Conservation (phyloP, 2,888 invertebrate genomes). For the Amphipyra berbera region DNA sequence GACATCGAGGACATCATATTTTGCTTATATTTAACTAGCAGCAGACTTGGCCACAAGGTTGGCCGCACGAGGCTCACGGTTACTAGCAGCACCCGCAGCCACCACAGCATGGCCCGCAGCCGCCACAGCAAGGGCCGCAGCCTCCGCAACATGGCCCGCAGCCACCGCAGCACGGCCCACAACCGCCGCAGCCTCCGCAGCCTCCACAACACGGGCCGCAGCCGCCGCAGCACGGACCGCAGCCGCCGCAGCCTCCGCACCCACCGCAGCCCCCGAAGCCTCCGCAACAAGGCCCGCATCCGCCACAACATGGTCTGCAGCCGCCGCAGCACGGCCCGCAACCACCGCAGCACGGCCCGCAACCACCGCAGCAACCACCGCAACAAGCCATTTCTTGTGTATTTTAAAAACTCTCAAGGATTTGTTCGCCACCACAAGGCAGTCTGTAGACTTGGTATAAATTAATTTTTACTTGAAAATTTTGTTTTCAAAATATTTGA, state of each 20-base stretch:
- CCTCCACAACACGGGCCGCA: constrained; percentile 35
- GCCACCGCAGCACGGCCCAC: constrained; percentile 29
- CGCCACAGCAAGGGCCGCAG: neutral
- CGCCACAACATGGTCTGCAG: constrained; percentile 19
- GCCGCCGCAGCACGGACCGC: constrained; percentile 17
- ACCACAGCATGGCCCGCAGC: constrained; percentile 1
- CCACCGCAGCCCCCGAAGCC: constrained; percentile 10
- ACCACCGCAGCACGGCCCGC: constrained; percentile 36
- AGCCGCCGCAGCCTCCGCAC: constrained; percentile 51
- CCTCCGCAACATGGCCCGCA: constrained; percentile 2
- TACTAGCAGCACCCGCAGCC: constrained; percentile 22
- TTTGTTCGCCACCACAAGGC: constrained; percentile 5
- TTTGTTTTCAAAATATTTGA: constrained; percentile 3
- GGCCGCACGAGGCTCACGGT: constrained; percentile 3
- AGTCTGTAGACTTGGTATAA: neutral
- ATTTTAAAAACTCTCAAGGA: constrained; percentile 10
- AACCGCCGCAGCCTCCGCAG: constrained; percentile 38
- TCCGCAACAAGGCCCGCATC: constrained; percentile 25
- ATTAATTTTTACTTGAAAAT: constrained; percentile 11
- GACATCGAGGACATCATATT: constrained; percentile 2
- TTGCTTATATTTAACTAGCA: neutral
- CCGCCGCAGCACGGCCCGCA: constrained; percentile 24
- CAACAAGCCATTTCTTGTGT: constrained; percentile 34
- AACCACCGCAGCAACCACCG: constrained; percentile 21
- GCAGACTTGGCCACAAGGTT: constrained; percentile 1